phyloP scores from a whole-genome alignment of 2,888 invertebrate genomes.

The Tupiocoris notatus region DNA sequence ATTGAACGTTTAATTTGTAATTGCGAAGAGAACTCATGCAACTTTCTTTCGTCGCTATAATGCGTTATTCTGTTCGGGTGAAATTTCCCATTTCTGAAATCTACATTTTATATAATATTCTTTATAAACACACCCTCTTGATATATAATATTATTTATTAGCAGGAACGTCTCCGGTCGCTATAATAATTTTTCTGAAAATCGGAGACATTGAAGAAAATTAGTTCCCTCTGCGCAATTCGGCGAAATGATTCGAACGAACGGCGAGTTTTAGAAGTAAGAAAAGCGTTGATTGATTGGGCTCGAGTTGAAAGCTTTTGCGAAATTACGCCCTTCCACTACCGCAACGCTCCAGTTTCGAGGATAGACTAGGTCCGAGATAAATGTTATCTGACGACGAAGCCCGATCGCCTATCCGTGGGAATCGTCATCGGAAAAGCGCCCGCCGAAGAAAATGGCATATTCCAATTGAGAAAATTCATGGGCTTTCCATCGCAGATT shows the following conservation, averaged over 20 bases:
- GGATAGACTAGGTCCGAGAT: conserved; percentile 15
- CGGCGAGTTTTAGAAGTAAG: neutral
- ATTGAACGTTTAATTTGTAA: no score
- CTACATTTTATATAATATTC: no score
- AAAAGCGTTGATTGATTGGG: conserved; percentile 24
- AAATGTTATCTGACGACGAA: conserved; percentile 15
- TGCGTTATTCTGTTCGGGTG: no score
- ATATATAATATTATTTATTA: no score
- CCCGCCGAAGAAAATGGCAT: conserved; percentile 7
- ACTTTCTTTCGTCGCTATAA: no score
- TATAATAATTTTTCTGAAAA: no score
- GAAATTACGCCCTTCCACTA: conserved; percentile 2
- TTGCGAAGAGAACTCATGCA: no score
- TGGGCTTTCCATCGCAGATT: conserved; percentile 5
- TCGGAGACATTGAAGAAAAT: no score
- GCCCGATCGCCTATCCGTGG: conserved; percentile 7
- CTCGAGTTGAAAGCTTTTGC: conserved; percentile 6
- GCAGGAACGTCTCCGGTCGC: no score
- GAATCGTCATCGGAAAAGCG: conserved; percentile 1
- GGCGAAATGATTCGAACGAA: neutral
- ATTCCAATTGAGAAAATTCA: conserved; percentile 4
- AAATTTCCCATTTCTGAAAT: no score
- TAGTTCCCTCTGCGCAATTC: neutral
- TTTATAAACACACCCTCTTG: no score
- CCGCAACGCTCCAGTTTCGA: no score